Conservation (phyloP, 2,797 vertebrate species). For the Triplophysa yarkandensis region DNA sequence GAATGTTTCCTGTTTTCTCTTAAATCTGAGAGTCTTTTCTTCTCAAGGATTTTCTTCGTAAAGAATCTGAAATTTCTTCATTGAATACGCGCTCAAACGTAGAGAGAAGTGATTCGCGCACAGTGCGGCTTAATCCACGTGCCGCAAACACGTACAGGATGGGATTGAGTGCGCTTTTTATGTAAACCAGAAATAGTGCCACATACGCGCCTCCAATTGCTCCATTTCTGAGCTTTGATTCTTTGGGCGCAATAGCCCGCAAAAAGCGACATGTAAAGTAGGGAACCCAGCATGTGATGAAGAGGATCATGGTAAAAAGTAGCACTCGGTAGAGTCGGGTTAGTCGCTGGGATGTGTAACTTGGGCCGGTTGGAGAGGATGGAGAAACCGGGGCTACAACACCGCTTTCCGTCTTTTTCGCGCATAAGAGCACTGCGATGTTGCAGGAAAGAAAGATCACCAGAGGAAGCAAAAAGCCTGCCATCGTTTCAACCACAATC, state of each 20-base stretch:
- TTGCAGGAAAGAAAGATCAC: conserved; percentile 77
- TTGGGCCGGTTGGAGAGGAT: conserved; percentile 22
- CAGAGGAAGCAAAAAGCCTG: conserved; percentile 75
- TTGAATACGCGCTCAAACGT: conserved; percentile 76
- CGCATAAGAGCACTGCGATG: conserved; percentile 68
- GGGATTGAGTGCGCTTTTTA: conserved; percentile 77
- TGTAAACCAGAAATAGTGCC: conserved; percentile 76
- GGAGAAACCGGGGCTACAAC: conserved; percentile 40
- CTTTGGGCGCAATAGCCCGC: conserved; percentile 23
- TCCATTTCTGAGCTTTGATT: accelerated
- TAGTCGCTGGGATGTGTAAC: conserved; percentile 61
- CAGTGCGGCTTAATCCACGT: conserved; percentile 68
- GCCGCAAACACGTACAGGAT: conserved; percentile 79
- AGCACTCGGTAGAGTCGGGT: conserved; percentile 75
- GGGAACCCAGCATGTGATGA: conserved; percentile 81
- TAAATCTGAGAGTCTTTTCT: conserved; percentile 61
- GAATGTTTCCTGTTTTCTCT: neutral
- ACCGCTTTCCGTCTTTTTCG: conserved; percentile 48
- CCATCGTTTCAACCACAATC: conserved; percentile 70
- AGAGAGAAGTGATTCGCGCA: conserved; percentile 73
- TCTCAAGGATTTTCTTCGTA: conserved; percentile 71
- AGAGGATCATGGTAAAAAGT: conserved; percentile 78
- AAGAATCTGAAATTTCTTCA: conserved; percentile 71
- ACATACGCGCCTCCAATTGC: conserved; percentile 41
- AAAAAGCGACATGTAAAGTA: conserved; percentile 78